phyloP scores from a whole-genome alignment of 1,140 invertebrate genomes.

The Trichoplusia ni region DNA sequence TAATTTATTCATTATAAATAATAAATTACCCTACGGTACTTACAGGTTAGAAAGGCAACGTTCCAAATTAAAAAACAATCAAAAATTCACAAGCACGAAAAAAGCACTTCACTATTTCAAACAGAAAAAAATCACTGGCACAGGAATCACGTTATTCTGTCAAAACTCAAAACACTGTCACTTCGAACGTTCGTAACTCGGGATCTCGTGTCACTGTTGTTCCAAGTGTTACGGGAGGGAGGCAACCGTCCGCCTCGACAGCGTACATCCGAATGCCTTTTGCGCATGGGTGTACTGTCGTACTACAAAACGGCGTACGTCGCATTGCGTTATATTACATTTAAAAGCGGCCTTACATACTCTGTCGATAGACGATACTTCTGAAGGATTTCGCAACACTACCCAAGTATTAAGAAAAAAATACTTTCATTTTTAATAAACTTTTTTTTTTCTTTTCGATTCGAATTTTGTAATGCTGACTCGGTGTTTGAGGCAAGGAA shows the following conservation, averaged over 20 bases:
- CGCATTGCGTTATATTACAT: slow-evolving; percentile 67
- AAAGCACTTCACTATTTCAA: not conserved
- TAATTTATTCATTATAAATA: not conserved
- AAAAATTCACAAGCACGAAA: not conserved
- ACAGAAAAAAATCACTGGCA: not conserved
- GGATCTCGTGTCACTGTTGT: not conserved
- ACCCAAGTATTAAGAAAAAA: not conserved
- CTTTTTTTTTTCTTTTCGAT: too few relatives aligned
- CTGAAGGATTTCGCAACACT: not conserved
- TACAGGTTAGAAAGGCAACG: not conserved
- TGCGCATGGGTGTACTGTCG: slow-evolving; percentile 61
- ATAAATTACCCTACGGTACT: not conserved
- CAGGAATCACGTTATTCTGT: not conserved
- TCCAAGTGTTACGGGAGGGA: not conserved
- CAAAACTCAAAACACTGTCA: not conserved
- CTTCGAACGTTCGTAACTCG: not conserved
- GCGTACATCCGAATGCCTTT: slow-evolving; percentile 58
- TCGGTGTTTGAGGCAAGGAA: too few relatives aligned
- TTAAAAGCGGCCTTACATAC: slow-evolving; percentile 48
- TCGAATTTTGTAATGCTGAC: too few relatives aligned
- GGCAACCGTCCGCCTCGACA: slow-evolving; percentile 32
- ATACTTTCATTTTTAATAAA: too few relatives aligned
- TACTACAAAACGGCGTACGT: slow-evolving; percentile 64
- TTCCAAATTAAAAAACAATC: not conserved
- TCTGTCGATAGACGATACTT: slow-evolving; percentile 10